A percentile compares a stretch with the other conserved stretches of the same genome.
Evolutionary conservation across 1,140 invertebrate genomes (phyloP).

Genomic region (Pseudomyrmex cubaensis): DNA sequence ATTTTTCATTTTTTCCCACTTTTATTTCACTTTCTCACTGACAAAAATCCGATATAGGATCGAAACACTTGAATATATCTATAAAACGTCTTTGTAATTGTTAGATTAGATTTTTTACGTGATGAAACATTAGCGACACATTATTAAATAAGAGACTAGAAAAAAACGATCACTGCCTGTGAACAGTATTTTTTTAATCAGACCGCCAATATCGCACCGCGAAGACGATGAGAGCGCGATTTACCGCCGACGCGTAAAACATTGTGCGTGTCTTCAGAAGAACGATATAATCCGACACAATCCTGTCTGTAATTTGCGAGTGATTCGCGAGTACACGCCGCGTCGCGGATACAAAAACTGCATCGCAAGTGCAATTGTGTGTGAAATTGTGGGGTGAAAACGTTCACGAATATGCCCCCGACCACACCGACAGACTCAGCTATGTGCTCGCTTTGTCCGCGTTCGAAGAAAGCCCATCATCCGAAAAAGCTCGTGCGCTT

Average conservation of each 20-base stretch:
- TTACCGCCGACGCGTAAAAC: not conserved
- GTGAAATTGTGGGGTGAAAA: constrained; percentile 41
- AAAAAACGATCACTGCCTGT: constrained; percentile 46
- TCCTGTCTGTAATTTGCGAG: not conserved
- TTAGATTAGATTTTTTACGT: no score
- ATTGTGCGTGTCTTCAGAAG: not conserved
- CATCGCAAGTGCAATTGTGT: constrained; percentile 42
- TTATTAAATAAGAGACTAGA: not conserved
- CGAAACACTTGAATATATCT: no score
- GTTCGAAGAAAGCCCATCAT: constrained; percentile 84
- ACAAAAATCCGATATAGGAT: no score
- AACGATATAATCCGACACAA: not conserved
- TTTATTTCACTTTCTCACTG: no score
- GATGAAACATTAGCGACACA: no score
- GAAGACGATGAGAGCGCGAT: not conserved
- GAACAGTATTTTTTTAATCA: constrained; percentile 12
- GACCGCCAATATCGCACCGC: not conserved
- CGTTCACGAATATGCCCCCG: constrained; percentile 81
- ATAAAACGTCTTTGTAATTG: no score
- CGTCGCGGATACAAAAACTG: constrained; percentile 25
- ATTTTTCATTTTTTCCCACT: no score
- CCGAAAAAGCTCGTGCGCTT: constrained; percentile 87
- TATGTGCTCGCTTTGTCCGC: constrained; percentile 88
- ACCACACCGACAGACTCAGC: constrained; percentile 78
- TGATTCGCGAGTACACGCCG: not conserved